Conservation (phyloP, 2,888 invertebrate genomes). For the Campoplex capitator region DNA sequence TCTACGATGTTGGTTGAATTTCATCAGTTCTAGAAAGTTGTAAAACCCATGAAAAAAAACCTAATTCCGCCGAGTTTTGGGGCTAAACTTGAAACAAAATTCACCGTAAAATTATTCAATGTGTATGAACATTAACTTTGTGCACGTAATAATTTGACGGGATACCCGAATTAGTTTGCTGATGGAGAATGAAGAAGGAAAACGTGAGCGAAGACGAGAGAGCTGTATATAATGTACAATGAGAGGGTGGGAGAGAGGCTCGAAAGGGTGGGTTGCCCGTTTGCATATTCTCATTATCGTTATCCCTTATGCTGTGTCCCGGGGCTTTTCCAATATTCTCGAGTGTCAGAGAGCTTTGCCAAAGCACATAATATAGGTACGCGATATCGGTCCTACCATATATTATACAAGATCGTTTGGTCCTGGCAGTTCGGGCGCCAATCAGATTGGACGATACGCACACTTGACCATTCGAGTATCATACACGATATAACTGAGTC, state of each 20-base stretch:
- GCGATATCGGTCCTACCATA: slow-evolving; percentile 20
- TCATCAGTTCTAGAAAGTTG: neutral
- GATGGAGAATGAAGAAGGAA: slow-evolving; percentile 42
- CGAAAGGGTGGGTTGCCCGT: slow-evolving; percentile 55
- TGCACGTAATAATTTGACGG: slow-evolving; percentile 44
- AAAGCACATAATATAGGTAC: slow-evolving; percentile 37
- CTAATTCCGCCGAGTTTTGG: neutral
- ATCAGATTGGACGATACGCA: slow-evolving; percentile 56
- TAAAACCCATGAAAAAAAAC: neutral
- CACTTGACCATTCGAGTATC: slow-evolving; percentile 58
- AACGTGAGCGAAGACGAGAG: slow-evolving; percentile 27
- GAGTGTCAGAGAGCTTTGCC: slow-evolving; percentile 64
- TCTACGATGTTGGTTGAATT: neutral
- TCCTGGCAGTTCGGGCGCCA: slow-evolving; percentile 48
- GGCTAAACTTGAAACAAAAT: neutral
- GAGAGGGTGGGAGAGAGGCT: neutral
- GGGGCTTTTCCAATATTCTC: slow-evolving; percentile 67
- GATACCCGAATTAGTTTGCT: slow-evolving; percentile 46
- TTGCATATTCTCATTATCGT: slow-evolving; percentile 68
- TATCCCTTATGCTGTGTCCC: slow-evolving; percentile 62
- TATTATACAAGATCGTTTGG: slow-evolving; percentile 41
- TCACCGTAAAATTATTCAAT: slow-evolving; percentile 39
- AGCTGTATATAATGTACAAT: neutral
- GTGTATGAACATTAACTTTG: slow-evolving; percentile 49
- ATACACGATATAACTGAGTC: slow-evolving; percentile 33